Conservation (phyloP, 2,113 vertebrate genomes). For the Arothron firmamentum region DNA sequence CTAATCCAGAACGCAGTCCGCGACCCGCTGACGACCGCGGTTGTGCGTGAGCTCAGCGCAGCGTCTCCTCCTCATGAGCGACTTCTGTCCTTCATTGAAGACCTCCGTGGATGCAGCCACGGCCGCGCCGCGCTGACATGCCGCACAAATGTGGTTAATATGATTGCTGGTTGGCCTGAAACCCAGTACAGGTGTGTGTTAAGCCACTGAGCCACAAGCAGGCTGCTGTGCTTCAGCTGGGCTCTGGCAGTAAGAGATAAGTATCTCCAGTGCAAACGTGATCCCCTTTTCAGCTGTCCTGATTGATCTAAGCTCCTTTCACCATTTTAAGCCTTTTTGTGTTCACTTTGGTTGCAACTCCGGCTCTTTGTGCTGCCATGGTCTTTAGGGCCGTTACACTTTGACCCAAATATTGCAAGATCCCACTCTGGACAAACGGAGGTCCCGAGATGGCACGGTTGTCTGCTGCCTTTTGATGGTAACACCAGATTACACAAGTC, state of each 20-base stretch:
- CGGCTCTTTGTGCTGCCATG: constrained; percentile 52
- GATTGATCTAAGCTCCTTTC: constrained; percentile 76
- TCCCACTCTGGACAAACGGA: constrained; percentile 21
- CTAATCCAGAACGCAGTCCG: constrained; percentile 12
- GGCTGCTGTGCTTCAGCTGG: constrained; percentile 65
- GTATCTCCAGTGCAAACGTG: constrained; percentile 69
- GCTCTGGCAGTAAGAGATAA: constrained; percentile 68
- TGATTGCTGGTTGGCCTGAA: constrained; percentile 63
- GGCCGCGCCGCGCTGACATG: constrained; percentile 42
- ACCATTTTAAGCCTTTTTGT: constrained; percentile 73
- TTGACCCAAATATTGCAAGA: constrained; percentile 59
- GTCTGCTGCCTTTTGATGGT: constrained; percentile 25
- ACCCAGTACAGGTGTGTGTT: constrained; percentile 71
- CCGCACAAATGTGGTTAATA: constrained; percentile 62
- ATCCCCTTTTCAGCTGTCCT: constrained; percentile 73
- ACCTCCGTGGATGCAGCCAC: constrained; percentile 23
- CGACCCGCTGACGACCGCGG: neutral
- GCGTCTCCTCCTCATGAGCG: neutral
- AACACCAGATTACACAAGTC: constrained; percentile 34
- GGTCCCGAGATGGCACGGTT: constrained; percentile 12
- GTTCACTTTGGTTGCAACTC: constrained; percentile 68
- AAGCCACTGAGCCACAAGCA: constrained; percentile 67
- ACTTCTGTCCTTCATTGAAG: constrained; percentile 29
- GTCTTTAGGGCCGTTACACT: constrained; percentile 51
- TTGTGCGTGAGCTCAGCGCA: neutral